Percentiles rank a stretch among this genome's conserved stretches.
Evolutionary conservation across 2,113 vertebrate species (phyloP).

Genomic region (Merops nubicus): DNA sequence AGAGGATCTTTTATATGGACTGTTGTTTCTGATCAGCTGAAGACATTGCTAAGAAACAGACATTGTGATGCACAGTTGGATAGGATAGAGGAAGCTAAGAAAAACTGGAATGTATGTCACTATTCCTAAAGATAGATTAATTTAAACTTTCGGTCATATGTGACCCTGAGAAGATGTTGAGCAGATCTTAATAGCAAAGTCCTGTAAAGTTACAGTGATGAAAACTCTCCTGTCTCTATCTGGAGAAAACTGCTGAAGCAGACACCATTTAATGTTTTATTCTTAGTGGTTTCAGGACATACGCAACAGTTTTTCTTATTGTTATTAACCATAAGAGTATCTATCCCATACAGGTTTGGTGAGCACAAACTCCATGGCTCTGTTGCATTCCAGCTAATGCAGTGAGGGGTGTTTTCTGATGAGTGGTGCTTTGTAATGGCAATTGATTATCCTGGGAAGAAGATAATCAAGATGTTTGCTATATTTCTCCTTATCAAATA

Average conservation of each 20-base stretch:
- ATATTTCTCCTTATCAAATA: not conserved
- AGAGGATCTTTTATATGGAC: not conserved
- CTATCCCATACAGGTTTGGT: not conserved
- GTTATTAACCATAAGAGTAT: not conserved
- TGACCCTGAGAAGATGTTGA: not conserved
- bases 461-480: not conserved
- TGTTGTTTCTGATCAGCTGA: not conserved
- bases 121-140: not conserved
- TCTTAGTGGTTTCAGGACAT: not conserved
- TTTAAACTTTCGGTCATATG: not conserved
- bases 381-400: rapidly evolving
- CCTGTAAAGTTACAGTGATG: not conserved
- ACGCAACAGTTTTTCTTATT: rapidly evolving
- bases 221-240: not conserved
- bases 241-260: not conserved
- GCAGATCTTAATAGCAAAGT: not conserved
- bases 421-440: not conserved
- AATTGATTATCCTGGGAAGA: not conserved
- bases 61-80: rapidly evolving
- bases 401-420: not conserved
- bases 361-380: not conserved
- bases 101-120: not conserved
- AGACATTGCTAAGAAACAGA: not conserved
- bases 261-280: not conserved
- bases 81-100: not conserved